Percentiles rank a stretch among this genome's conserved stretches.
phyloP scores from a whole-genome alignment of 2,888 invertebrate species.

The Nudaria mundana region DNA sequence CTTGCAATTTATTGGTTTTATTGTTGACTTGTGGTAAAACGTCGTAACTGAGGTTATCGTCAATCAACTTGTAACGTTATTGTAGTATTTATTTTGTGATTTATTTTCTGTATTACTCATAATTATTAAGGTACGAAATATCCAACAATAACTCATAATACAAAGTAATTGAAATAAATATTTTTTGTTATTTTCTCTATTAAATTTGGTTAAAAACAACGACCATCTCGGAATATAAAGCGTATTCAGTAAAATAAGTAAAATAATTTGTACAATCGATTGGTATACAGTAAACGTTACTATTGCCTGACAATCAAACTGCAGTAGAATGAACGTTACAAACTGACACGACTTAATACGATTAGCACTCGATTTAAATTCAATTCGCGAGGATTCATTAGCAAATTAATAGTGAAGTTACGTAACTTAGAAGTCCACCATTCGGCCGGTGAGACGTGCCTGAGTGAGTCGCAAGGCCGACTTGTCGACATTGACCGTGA shows the following conservation, averaged over 20 bases:
- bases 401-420: constrained; percentile 63
- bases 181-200: no score
- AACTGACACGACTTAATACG: constrained; percentile 33
- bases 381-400: constrained; percentile 49
- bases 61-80: constrained; percentile 38
- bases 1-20: constrained; percentile 63
- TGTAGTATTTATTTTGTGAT: no score
- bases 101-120: no score
- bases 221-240: no score
- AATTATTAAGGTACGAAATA: no score
- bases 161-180: no score
- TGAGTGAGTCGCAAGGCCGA: constrained; percentile 67
- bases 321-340: constrained; percentile 30
- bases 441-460: constrained; percentile 63
- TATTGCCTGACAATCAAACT: constrained; percentile 37
- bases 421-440: constrained; percentile 59
- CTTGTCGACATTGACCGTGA: constrained; percentile 78
- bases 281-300: constrained; percentile 27
- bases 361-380: constrained; percentile 48
- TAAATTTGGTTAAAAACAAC: no score
- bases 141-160: no score
- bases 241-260: no score
- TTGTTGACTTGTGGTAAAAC: constrained; percentile 44
- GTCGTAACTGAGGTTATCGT: constrained; percentile 43
- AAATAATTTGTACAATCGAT: constrained; percentile 32